phyloP scores from a whole-genome alignment of 2,888 invertebrate species.

The Teinopalpus imperialis region DNA sequence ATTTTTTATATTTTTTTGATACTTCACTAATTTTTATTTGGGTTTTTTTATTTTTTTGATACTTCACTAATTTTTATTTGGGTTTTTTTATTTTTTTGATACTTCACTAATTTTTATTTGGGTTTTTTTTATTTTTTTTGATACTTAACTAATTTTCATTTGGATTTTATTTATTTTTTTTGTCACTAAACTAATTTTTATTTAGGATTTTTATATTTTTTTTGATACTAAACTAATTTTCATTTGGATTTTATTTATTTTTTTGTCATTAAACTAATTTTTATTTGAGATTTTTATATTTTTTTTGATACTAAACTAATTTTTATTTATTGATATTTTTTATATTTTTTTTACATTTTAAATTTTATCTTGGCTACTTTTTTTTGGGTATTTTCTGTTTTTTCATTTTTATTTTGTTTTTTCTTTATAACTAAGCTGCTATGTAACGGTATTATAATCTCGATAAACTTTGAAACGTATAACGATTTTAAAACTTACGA shows the following conservation, averaged over 20 bases:
- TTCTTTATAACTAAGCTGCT: background rate
- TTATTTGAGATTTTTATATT: too few relatives aligned
- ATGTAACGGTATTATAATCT: conserved; percentile 10
- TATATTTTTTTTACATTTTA: too few relatives aligned
- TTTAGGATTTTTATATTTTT: too few relatives aligned
- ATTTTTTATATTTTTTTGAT: background rate
- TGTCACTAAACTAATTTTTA: too few relatives aligned
- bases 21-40: background rate
- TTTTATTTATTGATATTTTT: too few relatives aligned
- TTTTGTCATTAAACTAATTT: too few relatives aligned
- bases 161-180: too few relatives aligned
- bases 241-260: too few relatives aligned
- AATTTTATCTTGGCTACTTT: too few relatives aligned
- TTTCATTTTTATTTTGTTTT: background rate
- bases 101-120: background rate
- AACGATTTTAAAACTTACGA: conserved; percentile 12
- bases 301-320: too few relatives aligned
- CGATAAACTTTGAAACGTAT: conserved; percentile 20
- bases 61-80: background rate
- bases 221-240: too few relatives aligned
- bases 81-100: conserved; percentile 5
- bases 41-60: background rate
- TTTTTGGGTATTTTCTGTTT: conserved; percentile 1
- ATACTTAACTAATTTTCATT: too few relatives aligned
- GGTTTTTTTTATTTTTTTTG: background rate